phyloP scores from a whole-genome alignment of 1,140 invertebrate species.

The Neelides sp. region DNA sequence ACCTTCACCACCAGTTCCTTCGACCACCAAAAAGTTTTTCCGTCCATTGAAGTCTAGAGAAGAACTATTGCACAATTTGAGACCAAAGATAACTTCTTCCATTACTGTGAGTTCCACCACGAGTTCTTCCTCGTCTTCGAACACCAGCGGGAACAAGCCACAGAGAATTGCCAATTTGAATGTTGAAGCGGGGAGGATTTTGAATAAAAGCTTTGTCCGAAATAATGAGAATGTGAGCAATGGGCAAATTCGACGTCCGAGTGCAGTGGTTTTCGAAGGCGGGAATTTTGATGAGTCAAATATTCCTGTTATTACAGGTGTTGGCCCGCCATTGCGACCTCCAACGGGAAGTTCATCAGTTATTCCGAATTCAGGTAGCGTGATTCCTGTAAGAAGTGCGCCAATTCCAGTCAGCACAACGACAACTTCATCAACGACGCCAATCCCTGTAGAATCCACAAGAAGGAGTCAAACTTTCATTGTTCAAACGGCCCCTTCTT shows the following conservation, averaged over 20 bases:
- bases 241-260: too few species aligned
- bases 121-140: too few species aligned
- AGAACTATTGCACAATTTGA: too few species aligned
- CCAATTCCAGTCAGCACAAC: background rate
- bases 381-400: constrained; percentile 13
- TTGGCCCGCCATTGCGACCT: constrained; percentile 22
- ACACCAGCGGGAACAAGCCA: too few species aligned
- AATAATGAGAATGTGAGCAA: constrained; percentile 9
- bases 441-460: constrained; percentile 7
- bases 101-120: too few species aligned
- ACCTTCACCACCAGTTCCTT: too few species aligned
- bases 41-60: too few species aligned
- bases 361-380: constrained; percentile 10
- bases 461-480: too few species aligned
- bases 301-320: constrained; percentile 29
- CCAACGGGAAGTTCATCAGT: background rate
- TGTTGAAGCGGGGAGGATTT: too few species aligned
- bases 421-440: background rate
- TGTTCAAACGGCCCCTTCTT: constrained; percentile 2
- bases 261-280: constrained; percentile 5
- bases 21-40: too few species aligned
- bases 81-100: too few species aligned
- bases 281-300: constrained; percentile 25
- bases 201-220: background rate
- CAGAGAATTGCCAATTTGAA: too few species aligned